Evolutionary conservation across 2,888 invertebrate genomes (phyloP).

Genomic region (Mantis religiosa): DNA sequence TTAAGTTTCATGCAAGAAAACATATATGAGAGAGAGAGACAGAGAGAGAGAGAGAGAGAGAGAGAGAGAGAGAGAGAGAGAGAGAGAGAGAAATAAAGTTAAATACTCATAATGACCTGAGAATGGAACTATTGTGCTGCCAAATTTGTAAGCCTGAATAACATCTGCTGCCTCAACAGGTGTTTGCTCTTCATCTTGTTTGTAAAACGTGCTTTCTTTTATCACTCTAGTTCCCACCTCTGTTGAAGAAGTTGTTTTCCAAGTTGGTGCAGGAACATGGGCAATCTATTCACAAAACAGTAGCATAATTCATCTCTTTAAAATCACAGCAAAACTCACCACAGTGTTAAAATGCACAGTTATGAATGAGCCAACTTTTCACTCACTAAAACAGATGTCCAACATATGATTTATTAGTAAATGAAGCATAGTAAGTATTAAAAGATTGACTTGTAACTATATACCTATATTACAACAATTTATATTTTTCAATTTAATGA

Average conservation of each 20-base stretch:
- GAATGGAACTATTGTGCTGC: slow-evolving; percentile 58
- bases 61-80: too few species aligned
- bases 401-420: too few species aligned
- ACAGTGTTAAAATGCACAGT: background rate
- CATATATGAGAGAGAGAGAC: too few species aligned
- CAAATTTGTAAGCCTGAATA: slow-evolving; percentile 57
- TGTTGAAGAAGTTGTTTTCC: slow-evolving; percentile 9
- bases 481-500: too few species aligned
- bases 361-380: background rate
- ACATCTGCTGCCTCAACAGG: slow-evolving; percentile 50
- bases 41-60: too few species aligned
- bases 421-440: too few species aligned
- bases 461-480: too few species aligned
- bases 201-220: slow-evolving; percentile 35
- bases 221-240: slow-evolving; percentile 33
- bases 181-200: slow-evolving; percentile 48
- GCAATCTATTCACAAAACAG: background rate
- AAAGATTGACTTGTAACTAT: too few species aligned
- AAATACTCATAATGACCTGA: slow-evolving; percentile 34
- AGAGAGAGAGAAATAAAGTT: background rate
- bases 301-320: background rate
- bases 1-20: too few species aligned
- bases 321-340: background rate
- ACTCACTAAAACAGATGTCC: too few species aligned
- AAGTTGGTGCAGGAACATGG: background rate